Evolutionary conservation across 2,797 vertebrate genomes (phyloP).

Genomic region (Xerus rutilus): DNA sequence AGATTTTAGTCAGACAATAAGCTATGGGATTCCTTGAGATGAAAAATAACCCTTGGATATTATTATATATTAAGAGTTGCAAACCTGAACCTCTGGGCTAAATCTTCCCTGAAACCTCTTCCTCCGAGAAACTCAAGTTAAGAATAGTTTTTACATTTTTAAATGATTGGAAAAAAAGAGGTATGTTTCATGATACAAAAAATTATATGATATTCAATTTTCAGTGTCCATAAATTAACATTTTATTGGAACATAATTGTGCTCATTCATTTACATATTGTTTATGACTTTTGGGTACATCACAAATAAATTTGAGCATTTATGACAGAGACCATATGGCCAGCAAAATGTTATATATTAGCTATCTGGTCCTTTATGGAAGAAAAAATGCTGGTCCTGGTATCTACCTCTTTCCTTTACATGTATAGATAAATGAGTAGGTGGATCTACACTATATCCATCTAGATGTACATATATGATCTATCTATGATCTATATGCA

Average conservation of each 20-base stretch:
- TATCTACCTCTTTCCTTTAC: neutral
- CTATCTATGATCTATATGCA: neutral
- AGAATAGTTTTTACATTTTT: neutral
- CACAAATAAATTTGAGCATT: neutral
- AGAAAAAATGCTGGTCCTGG: neutral
- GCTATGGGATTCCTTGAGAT: neutral
- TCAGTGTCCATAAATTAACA: neutral
- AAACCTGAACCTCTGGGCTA: neutral
- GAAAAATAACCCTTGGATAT: neutral
- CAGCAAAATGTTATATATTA: neutral
- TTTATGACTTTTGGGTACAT: conserved; percentile 8
- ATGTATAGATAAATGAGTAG: neutral
- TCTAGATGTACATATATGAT: neutral
- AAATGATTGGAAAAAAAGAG: neutral
- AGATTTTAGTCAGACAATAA: neutral
- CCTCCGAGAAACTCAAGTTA: neutral
- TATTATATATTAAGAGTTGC: neutral
- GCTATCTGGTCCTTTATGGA: neutral
- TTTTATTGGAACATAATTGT: neutral
- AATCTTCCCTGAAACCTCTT: neutral
- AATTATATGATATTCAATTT: neutral
- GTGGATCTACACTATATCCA: neutral
- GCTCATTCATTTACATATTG: conserved; percentile 19
- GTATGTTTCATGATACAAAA: neutral
- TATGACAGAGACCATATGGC: neutral